Percentiles rank a stretch among this genome's conserved stretches.
Evolutionary conservation across 2,113 vertebrate genomes (phyloP).

Genomic region (Oophaga pumilio): DNA sequence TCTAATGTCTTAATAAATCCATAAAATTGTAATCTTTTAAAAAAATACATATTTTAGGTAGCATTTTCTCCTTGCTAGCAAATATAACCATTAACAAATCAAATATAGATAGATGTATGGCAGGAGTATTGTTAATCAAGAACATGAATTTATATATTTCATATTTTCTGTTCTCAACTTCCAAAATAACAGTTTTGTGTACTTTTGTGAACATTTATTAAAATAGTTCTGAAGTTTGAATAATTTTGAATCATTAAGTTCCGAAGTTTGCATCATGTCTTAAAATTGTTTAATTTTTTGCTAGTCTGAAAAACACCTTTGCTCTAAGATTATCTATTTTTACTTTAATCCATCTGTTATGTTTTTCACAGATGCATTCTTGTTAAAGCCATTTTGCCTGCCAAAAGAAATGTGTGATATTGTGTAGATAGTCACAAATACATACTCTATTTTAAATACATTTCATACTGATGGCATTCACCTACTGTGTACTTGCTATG

Average conservation of each 20-base stretch:
- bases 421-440: conserved; percentile 32
- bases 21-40: not conserved
- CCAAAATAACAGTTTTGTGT: not conserved
- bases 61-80: no score
- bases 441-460: conserved; percentile 39
- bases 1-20: not conserved
- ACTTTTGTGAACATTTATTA: not conserved
- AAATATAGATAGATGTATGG: not conserved
- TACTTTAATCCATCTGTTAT: conserved; percentile 40
- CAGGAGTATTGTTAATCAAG: not conserved
- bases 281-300: not conserved
- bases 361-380: conserved; percentile 34
- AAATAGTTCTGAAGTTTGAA: no score
- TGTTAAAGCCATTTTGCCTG: conserved; percentile 41
- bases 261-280: not conserved
- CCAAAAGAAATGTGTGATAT: conserved; percentile 49
- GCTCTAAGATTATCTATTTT: conserved; percentile 13
- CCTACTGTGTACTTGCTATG: not conserved
- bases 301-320: conserved; percentile 13
- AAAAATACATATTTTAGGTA: not conserved
- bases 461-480: not conserved
- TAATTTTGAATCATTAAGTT: no score
- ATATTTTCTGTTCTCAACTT: not conserved
- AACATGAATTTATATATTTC: not conserved
- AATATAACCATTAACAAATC: not conserved